phyloP scores from a whole-genome alignment of 2,888 invertebrate species.

The Oegoconia quadripuncta region DNA sequence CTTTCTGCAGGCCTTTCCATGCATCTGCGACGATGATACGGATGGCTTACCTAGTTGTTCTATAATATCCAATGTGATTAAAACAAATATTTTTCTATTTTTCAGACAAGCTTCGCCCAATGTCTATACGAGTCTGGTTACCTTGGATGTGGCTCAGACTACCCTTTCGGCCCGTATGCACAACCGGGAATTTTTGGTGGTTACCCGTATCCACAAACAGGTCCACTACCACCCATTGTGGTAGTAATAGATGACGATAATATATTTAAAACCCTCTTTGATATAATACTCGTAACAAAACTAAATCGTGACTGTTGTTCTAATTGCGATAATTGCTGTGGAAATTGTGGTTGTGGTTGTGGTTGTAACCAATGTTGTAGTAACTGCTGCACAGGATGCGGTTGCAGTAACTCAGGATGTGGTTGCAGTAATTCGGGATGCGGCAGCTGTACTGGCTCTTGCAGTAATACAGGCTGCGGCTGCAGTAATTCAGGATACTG shows the following conservation, averaged over 20 bases:
- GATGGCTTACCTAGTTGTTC: too few relatives aligned
- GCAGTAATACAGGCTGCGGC: constrained; percentile 10
- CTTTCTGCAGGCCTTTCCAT: too few relatives aligned
- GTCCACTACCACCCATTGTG: background rate
- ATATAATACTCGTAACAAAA: too few relatives aligned
- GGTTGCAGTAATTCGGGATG: background rate
- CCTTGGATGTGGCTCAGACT: background rate
- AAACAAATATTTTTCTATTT: too few relatives aligned
- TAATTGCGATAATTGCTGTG: background rate
- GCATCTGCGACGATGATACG: too few relatives aligned
- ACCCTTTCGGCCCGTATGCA: background rate
- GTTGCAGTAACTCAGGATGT: background rate
- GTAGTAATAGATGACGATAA: background rate
- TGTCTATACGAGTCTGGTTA: too few relatives aligned
- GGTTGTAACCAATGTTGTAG: background rate
- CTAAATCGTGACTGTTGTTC: background rate
- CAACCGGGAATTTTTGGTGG: background rate
- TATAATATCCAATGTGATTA: too few relatives aligned
- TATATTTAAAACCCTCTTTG: too few relatives aligned
- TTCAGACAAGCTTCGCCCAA: too few relatives aligned
- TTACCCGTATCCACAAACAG: background rate
- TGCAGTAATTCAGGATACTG: constrained; percentile 12
- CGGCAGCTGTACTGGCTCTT: too few relatives aligned
- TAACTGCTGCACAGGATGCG: background rate
- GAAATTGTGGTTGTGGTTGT: background rate